Conservation (phyloP, 1,140 invertebrate species). For the Magallana ariakensis region DNA sequence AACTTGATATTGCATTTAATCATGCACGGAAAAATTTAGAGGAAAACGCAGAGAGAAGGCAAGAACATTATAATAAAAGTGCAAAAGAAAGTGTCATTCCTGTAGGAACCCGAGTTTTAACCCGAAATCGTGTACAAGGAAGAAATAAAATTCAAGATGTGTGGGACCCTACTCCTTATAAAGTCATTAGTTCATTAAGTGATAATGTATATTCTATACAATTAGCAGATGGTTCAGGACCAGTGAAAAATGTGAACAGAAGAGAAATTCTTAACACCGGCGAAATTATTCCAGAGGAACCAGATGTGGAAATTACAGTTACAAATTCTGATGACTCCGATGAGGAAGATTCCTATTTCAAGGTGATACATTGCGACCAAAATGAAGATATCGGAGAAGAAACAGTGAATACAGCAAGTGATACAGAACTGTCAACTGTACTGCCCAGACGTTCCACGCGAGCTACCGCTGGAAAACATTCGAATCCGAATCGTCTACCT, state of each 20-base stretch:
- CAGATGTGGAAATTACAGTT: too few species aligned
- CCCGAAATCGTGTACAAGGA: neutral
- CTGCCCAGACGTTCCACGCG: too few species aligned
- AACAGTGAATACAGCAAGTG: neutral
- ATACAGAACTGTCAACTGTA: neutral
- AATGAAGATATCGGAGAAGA: neutral
- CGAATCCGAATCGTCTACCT: constrained; percentile 25
- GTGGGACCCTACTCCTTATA: constrained; percentile 22
- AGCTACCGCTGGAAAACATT: constrained; percentile 44
- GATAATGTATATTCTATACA: neutral
- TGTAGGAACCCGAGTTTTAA: constrained; percentile 39
- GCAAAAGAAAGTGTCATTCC: neutral
- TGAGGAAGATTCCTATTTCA: neutral
- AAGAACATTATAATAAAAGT: neutral
- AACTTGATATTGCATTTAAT: too few species aligned
- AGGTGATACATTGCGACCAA: neutral
- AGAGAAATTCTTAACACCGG: too few species aligned
- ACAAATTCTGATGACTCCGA: neutral
- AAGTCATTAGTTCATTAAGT: neutral
- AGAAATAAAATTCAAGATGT: constrained; percentile 11
- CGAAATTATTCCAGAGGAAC: too few species aligned
- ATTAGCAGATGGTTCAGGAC: too few species aligned
- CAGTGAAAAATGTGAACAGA: too few species aligned
- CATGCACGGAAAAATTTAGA: neutral
- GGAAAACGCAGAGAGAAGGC: constrained; percentile 1